Percentiles rank a stretch among this genome's conserved stretches.
phyloP scores from a whole-genome alignment of 2,797 vertebrate genomes.

The Phataginus tetradactyla region DNA sequence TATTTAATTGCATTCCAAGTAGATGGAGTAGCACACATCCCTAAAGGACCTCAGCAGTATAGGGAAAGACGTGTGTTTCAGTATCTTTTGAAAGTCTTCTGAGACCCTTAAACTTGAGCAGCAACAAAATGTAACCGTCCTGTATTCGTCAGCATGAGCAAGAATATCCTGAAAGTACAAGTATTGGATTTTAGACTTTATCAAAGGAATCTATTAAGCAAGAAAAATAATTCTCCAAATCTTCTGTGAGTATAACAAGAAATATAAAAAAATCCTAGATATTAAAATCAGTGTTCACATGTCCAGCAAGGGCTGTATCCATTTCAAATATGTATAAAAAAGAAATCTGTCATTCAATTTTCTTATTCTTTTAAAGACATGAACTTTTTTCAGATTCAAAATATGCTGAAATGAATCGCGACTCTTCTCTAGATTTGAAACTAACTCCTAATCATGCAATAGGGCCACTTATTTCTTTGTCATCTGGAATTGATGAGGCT shows the following conservation, averaged over 20 bases:
- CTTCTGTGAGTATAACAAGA: neutral
- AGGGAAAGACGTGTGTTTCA: neutral
- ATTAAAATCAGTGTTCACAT: slow-evolving; percentile 40
- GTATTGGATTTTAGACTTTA: slow-evolving; percentile 10
- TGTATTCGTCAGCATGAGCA: neutral
- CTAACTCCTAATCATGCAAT: slow-evolving; percentile 67
- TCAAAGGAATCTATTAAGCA: neutral
- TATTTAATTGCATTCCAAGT: neutral
- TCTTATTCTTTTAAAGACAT: slow-evolving; percentile 41
- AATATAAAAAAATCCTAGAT: neutral
- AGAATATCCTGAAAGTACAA: neutral
- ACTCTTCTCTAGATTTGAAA: slow-evolving; percentile 70
- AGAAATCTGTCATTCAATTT: slow-evolving; percentile 52
- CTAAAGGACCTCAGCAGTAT: neutral
- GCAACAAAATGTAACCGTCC: neutral
- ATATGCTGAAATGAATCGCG: slow-evolving; percentile 68
- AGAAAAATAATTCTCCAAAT: neutral
- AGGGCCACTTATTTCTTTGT: slow-evolving; percentile 77
- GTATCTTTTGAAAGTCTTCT: neutral
- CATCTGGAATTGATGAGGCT: slow-evolving; percentile 80
- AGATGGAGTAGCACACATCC: neutral
- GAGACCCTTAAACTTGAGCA: neutral
- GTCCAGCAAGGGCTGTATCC: slow-evolving; percentile 49
- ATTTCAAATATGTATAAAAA: slow-evolving; percentile 65
- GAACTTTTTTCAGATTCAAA: slow-evolving; percentile 72